Conservation (phyloP, 2,888 invertebrate genomes). For the Nomada lathburiana region DNA sequence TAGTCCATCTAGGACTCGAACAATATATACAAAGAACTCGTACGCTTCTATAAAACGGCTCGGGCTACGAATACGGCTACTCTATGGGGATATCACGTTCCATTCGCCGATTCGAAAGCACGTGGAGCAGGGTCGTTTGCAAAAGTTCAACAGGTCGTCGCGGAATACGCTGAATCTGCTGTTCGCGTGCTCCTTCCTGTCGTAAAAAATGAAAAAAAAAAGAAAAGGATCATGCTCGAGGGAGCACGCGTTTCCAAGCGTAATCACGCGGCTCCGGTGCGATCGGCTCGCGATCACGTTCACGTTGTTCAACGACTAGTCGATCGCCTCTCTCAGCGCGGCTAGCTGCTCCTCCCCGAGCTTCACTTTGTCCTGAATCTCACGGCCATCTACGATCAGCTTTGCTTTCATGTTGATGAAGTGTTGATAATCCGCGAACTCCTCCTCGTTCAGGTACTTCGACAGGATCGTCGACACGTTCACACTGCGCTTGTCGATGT, state of each 20-base stretch:
- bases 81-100: slow-evolving; percentile 50
- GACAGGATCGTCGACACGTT: slow-evolving; percentile 90
- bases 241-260: slow-evolving; percentile 6
- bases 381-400: slow-evolving; percentile 92
- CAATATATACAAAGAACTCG: slow-evolving; percentile 47
- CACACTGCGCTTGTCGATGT: slow-evolving; percentile 91
- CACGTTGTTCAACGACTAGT: slow-evolving; percentile 72
- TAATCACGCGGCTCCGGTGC: slow-evolving; percentile 12
- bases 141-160: slow-evolving; percentile 12
- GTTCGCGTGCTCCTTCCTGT: slow-evolving; percentile 22
- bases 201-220: neutral
- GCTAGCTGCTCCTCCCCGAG: slow-evolving; percentile 92
- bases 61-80: slow-evolving; percentile 45
- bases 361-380: slow-evolving; percentile 93
- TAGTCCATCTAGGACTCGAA: slow-evolving; percentile 42
- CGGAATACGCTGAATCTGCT: neutral
- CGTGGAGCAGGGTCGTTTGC: slow-evolving; percentile 1
- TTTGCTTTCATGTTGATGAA: slow-evolving; percentile 95
- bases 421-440: slow-evolving; percentile 92
- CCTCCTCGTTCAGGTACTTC: slow-evolving; percentile 90
- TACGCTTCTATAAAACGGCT: slow-evolving; percentile 27
- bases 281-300: slow-evolving; percentile 49
- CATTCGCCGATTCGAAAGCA: slow-evolving; percentile 43
- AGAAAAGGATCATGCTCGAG: slow-evolving; percentile 5
- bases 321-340: slow-evolving; percentile 88